A percentile compares a stretch with the other conserved stretches of the same genome.
Conservation (phyloP, 2,797 vertebrate genomes). For the Etheostoma perlongum region DNA sequence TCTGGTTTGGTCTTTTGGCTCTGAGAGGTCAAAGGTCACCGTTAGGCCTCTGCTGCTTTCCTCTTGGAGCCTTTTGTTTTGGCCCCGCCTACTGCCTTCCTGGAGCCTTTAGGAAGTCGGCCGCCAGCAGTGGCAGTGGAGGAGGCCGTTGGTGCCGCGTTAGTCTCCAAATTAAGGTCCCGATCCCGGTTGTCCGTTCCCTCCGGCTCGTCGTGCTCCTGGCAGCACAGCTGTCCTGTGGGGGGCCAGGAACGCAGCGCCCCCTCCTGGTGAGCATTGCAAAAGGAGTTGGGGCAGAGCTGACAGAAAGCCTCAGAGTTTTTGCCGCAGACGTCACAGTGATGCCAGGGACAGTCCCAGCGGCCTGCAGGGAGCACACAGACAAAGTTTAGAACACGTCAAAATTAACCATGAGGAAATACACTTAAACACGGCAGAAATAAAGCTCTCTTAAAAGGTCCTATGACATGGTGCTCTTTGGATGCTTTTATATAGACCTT, state of each 20-base stretch:
- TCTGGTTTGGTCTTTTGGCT: conserved; percentile 48
- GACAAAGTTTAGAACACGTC: neutral
- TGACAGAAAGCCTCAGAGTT: conserved; percentile 94
- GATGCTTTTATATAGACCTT: too few relatives aligned
- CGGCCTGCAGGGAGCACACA: conserved; percentile 84
- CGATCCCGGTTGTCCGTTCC: conserved; percentile 38
- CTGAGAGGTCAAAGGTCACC: conserved; percentile 72
- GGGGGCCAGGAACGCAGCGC: conserved; percentile 82
- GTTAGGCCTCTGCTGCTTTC: conserved; percentile 82
- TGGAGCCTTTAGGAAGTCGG: conserved; percentile 70
- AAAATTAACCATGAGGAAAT: neutral
- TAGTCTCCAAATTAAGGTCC: neutral
- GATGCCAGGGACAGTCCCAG: conserved; percentile 99
- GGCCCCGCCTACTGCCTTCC: conserved; percentile 69
- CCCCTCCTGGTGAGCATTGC: conserved; percentile 94
- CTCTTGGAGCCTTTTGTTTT: conserved; percentile 74
- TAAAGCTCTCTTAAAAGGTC: neutral
- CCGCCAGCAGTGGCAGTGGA: neutral
- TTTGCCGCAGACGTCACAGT: conserved; percentile 97
- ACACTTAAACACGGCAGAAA: too few relatives aligned
- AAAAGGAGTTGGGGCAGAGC: conserved; percentile 98
- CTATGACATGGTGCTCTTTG: too few relatives aligned
- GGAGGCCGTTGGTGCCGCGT: conserved; percentile 59
- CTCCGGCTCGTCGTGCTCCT: conserved; percentile 90
- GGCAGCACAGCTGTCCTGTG: conserved; percentile 90